Evolutionary conservation across 2,888 invertebrate species (phyloP), one percentile per base, ranked within the genome.

Genomic region (Galeruca laticollis): DNA sequence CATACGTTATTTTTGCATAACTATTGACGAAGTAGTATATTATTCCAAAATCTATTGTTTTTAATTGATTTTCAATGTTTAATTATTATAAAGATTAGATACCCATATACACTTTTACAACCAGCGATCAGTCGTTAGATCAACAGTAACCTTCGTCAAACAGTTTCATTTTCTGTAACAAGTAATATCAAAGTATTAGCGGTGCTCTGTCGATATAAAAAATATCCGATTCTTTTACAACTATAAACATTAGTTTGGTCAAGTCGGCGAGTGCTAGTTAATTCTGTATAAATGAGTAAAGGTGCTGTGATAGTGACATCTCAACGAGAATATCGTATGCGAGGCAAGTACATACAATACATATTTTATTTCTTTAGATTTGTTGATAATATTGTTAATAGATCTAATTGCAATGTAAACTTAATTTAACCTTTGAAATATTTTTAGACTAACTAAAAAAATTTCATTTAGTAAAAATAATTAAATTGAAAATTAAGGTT

Each of bases 31-130:
- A 40, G 13, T 40, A 40, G 13, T n/a, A 5, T n/a, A n/a, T 3
- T 10, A 13, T 40, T 13, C 4, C n/a, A 49, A 49, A 49, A 49
- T 0, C 20, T 15, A 15, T 49, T 21, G 18, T 72, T 35, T 60
- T 64, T 70, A 13, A 54, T 54, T 54, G 31, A 54, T 26, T 54
- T 54, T 31, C 26, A 21, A 10, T 54, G 54, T 31, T 13, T 54
- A n/a, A 54, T n/a, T 52, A 49, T 49, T 9, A 18, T 21, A 51
- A 5, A 31, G 54, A 54, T 54, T 31, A 54, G 54, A 54, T 54
- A 54, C 54, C n/a, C 31, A 9, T 31, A 11, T 3, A 4, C 21
- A 31, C 6, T 54, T 54, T 54, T n/a, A 52, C 6, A 54, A 31
- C 20, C 10, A 20, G 15, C 51, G 21, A 18, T 21, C 51, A 20